Base-by-base conservation (phyloP, 2,888 invertebrate species). In the Chelonus formosanus region DNA sequence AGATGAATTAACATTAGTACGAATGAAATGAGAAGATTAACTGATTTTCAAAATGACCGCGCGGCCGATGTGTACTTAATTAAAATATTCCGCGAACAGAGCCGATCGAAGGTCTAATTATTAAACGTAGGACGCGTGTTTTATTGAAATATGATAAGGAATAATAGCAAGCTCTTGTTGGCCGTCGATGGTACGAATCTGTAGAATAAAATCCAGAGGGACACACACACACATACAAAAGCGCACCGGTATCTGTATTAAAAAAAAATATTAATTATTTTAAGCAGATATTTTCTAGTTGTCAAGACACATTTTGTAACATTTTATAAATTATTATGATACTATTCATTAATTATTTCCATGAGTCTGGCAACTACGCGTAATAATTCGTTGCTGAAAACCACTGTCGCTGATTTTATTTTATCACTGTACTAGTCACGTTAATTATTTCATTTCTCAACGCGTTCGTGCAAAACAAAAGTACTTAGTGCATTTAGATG, bases 21-120 rank as follows among this genome's bases (percentile, higher is more conserved):
- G 6, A 58, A 58, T 58, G n/a, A 47, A 58, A 45, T 34, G 34
- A 35, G 31, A 48, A 10, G 10, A 48, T 47, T 6, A 48, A 36
- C 31, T 35, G 32, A 48, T 48, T 61, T 61, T 54, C 34, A 10
- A 31, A 58, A 64, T 44, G 59, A 61, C 65, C 63, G 34, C 57
- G 65, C 70, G 68, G 69, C 68, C 64, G 65, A 68, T 55, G 63
- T 70, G 70, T 71, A 73, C 73, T 71, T 73, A 73, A 68, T 67
- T 50, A 20, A 69, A 70, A 70, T 67, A 34, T 34, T 32, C 10
- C 20, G 20, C 20, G 20, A 20, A 1, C 20, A 20, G 20, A 20
- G 20, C 20, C 20, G 20, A 20, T 20, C 20, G 1, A 20, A 20
- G 20, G 20, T 57, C n/a, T 8, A 57, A 57, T 32, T 34, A 7